These are phyloP conservation scores for Alloscopus bannaensis DNA, from an alignment of 2,888 invertebrate genomes.

Conservation along the genomic window DNA sequence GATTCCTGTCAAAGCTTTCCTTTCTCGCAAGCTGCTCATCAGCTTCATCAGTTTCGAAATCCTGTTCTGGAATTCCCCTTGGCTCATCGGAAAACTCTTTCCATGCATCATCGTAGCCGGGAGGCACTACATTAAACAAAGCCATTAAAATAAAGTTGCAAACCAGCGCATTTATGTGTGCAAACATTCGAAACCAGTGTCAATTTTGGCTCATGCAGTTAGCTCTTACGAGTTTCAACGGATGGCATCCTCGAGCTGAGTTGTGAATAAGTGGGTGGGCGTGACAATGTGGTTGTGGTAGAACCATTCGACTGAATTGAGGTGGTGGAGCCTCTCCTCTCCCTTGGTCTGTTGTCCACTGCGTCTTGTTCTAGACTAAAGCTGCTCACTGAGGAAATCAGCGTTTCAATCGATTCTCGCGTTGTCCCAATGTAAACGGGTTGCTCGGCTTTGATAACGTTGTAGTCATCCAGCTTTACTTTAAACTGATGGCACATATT, in stretches of 20 bases:
- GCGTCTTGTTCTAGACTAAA: background rate
- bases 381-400: constrained; percentile 14
- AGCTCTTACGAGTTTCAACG: constrained; percentile 35
- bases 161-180: background rate
- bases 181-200: background rate
- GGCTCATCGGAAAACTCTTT: background rate
- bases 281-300: constrained; percentile 10
- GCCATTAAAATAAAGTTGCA: background rate
- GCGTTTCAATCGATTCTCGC: constrained; percentile 28
- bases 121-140: constrained; percentile 31
- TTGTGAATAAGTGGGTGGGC: constrained; percentile 25
- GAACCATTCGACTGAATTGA: constrained; percentile 31
- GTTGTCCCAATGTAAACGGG: constrained; percentile 44
- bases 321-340: constrained; percentile 26
- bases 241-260: constrained; percentile 25
- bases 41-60: constrained; percentile 15
- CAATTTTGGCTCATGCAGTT: background rate
- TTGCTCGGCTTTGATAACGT: constrained; percentile 46
- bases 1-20: too few species aligned
- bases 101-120: constrained; percentile 18
- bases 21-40: too few species aligned
- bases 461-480: constrained; percentile 50
- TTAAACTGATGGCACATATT: constrained; percentile 48
- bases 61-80: constrained; percentile 9
- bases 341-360: background rate